These are phyloP conservation scores for Callinectes sapidus DNA, from an alignment of 2,888 invertebrate species.

Conservation along the genomic window DNA sequence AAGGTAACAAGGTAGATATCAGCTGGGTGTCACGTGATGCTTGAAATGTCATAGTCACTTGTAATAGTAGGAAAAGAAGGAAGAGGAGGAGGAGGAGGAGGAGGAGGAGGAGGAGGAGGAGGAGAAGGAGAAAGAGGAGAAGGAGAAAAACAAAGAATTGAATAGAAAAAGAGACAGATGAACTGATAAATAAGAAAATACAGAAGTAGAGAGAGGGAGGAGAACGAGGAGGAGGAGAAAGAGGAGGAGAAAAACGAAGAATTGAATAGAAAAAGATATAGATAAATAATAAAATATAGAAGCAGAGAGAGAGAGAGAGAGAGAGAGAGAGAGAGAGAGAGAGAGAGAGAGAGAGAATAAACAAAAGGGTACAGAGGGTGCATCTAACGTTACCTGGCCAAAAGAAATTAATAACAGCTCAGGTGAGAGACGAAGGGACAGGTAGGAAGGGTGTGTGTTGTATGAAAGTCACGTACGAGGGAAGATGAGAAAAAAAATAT, in stretches of 20 bases:
- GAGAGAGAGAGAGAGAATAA: background rate
- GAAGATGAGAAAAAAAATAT: background rate
- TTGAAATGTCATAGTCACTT: background rate
- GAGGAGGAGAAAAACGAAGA: background rate
- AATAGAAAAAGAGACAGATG: background rate
- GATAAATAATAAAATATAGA: background rate
- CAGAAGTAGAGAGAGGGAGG: background rate
- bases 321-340: background rate
- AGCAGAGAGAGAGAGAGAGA: background rate
- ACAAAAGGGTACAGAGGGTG: background rate
- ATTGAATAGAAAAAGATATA: background rate
- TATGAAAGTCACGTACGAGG: background rate
- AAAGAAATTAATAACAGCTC: background rate
- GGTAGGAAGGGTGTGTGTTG: background rate
- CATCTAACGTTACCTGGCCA: background rate
- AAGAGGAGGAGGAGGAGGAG: background rate
- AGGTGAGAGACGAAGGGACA: background rate
- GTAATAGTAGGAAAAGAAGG: background rate
- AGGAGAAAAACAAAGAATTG: background rate
- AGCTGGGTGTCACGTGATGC: background rate
- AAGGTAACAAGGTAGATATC: background rate
- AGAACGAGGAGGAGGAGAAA: too few species aligned
- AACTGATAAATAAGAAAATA: background rate
- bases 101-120: slow-evolving; percentile 17
- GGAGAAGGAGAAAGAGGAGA: background rate